Conservation (phyloP, 2,797 vertebrate genomes). For the Arctocebus calabarensis region DNA sequence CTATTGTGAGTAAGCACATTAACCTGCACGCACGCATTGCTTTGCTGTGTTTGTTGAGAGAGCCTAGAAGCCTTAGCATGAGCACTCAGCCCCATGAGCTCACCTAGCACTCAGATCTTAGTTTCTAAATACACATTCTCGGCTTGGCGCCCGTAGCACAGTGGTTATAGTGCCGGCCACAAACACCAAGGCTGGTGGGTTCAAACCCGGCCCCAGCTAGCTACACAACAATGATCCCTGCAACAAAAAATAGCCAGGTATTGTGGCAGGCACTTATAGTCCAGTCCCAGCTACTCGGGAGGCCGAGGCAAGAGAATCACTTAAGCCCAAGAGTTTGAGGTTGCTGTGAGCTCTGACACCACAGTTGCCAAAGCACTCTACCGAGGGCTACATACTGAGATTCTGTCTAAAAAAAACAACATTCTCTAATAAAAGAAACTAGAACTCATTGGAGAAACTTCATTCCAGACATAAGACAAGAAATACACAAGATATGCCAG, state of each 20-base stretch:
- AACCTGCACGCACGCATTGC: fast-evolving
- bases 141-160: too few relatives aligned
- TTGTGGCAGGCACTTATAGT: too few relatives aligned
- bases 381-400: not conserved
- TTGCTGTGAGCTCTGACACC: too few relatives aligned
- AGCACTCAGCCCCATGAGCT: not conserved
- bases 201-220: too few relatives aligned
- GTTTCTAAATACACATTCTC: not conserved
- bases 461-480: not conserved
- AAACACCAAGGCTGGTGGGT: too few relatives aligned
- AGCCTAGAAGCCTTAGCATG: not conserved
- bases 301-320: too few relatives aligned
- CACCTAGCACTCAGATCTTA: not conserved
- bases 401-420: not conserved
- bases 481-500: not conserved
- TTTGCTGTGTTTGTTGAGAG: not conserved
- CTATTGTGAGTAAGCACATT: too few relatives aligned
- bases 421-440: not conserved
- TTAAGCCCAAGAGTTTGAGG: too few relatives aligned
- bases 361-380: not conserved
- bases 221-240: too few relatives aligned
- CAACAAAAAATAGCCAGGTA: too few relatives aligned
- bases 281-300: too few relatives aligned
- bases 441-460: not conserved
- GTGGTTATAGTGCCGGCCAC: too few relatives aligned